A percentile compares a stretch with the other conserved stretches of the same genome.
Evolutionary conservation across 2,888 invertebrate genomes (phyloP).

Genomic region (Steromphala cineraria): DNA sequence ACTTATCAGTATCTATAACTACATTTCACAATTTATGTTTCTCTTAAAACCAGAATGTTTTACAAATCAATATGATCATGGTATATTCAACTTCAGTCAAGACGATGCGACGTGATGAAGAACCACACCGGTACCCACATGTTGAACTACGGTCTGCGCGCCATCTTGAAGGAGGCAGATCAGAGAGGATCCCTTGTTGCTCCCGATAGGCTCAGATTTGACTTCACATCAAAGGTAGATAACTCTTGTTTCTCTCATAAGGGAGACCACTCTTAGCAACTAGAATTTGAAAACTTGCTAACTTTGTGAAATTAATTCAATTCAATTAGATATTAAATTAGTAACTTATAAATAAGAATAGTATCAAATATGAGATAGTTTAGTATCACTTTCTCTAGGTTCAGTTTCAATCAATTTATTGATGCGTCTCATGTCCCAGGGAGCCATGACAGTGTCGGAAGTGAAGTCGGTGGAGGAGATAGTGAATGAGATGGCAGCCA

Average conservation of each 20-base stretch:
- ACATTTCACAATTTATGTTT: too few species aligned
- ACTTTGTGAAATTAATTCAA: too few species aligned
- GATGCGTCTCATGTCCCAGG: conserved; percentile 66
- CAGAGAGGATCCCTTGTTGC: conserved; percentile 98
- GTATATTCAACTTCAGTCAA: conserved; percentile 75
- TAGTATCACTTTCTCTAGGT: too few species aligned
- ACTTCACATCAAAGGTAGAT: conserved; percentile 82
- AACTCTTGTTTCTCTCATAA: too few species aligned
- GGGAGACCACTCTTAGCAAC: too few species aligned
- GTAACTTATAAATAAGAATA: too few species aligned
- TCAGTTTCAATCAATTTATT: too few species aligned
- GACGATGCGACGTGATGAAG: conserved; percentile 95
- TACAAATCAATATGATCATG: not conserved
- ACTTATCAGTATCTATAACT: too few species aligned
- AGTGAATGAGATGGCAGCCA: conserved; percentile 85
- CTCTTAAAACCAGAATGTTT: not conserved
- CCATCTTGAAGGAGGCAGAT: conserved; percentile 92
- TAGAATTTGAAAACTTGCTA: too few species aligned
- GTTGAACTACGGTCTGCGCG: conserved; percentile 93
- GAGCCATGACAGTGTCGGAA: conserved; percentile 91
- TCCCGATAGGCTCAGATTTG: conserved; percentile 96
- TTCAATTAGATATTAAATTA: too few species aligned
- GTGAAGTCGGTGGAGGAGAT: conserved; percentile 89
- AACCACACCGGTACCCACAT: conserved; percentile 99
- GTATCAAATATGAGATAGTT: too few species aligned